Evolutionary conservation across 92 coral and sea anemone genomes (phyloP).

Genomic region (Actinostola sp.): DNA sequence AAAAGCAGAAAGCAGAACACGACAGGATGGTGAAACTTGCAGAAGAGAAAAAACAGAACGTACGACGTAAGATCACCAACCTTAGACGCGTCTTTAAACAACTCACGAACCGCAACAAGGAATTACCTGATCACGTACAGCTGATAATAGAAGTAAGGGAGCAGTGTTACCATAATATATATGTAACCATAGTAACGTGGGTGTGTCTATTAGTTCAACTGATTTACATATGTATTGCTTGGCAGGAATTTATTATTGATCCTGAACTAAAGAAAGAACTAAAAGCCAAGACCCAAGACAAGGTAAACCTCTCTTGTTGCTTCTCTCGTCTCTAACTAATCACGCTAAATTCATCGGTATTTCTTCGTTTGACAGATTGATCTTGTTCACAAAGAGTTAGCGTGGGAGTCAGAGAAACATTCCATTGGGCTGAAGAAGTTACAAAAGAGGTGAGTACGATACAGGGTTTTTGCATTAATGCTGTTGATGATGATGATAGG

Average conservation of each 20-base stretch:
- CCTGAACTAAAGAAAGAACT: conserved; percentile 88
- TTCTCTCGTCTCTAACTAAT: too few species aligned
- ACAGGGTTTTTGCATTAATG: too few species aligned
- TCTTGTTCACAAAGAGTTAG: conserved; percentile 86
- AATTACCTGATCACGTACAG: conserved; percentile 85
- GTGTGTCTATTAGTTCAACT: too few species aligned
- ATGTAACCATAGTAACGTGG: neutral
- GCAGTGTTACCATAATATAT: too few species aligned
- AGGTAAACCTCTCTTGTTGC: conserved; percentile 37
- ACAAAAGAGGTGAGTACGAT: conserved; percentile 69
- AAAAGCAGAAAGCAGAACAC: conserved; percentile 98
- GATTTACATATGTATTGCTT: too few species aligned
- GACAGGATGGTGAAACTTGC: conserved; percentile 97
- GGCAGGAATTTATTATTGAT: conserved; percentile 91
- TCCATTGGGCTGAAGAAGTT: conserved; percentile 87
- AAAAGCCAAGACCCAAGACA: conserved; percentile 74
- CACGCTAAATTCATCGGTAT: too few species aligned
- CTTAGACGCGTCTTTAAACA: conserved; percentile 87
- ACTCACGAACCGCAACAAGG: conserved; percentile 72
- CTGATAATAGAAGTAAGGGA: conserved; percentile 70
- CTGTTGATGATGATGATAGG: neutral
- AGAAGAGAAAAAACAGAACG: conserved; percentile 95
- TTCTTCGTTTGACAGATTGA: conserved; percentile 86
- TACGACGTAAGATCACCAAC: conserved; percentile 79
- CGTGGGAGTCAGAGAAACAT: conserved; percentile 95